Percentiles rank a stretch among this genome's conserved stretches.
Conservation (phyloP, 2,888 invertebrate genomes). For the Microplitis deprimator region DNA sequence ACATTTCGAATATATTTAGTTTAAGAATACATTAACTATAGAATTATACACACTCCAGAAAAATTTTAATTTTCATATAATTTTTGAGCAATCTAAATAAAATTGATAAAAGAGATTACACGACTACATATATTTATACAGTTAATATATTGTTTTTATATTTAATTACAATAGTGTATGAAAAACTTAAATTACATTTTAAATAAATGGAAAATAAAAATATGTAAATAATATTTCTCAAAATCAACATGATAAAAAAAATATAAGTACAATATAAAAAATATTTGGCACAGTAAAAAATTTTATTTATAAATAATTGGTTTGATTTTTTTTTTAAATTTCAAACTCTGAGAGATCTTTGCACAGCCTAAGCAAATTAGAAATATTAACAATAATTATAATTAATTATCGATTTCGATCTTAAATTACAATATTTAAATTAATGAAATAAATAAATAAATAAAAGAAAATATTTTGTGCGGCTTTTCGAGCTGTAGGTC, state of each 20-base stretch:
- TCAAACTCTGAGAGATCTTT: not conserved
- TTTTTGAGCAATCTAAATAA: slow-evolving; percentile 23
- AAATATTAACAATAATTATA: not conserved
- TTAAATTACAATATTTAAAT: not conserved
- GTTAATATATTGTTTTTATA: not conserved
- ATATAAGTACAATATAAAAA: slow-evolving; percentile 9
- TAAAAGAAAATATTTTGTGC: not conserved
- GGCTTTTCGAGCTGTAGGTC: not conserved
- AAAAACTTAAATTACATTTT: not conserved
- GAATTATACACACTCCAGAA: not conserved
- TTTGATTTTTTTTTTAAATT: not conserved
- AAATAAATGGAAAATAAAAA: not conserved
- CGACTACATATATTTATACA: slow-evolving; percentile 5
- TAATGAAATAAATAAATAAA: not conserved
- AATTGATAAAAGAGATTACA: slow-evolving; percentile 1
- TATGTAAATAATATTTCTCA: not conserved
- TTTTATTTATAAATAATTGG: not conserved
- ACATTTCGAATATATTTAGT: not conserved
- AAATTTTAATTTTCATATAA: not conserved
- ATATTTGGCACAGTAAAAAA: slow-evolving; percentile 36
- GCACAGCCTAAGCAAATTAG: not conserved
- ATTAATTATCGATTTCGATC: too few species aligned
- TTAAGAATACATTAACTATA: not conserved
- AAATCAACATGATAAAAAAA: slow-evolving; percentile 12
- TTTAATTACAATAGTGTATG: not conserved